Evolutionary conservation across 2,113 vertebrate species (phyloP), one percentile per base, ranked within the genome.

Genomic region (Coreoperca whiteheadi): DNA sequence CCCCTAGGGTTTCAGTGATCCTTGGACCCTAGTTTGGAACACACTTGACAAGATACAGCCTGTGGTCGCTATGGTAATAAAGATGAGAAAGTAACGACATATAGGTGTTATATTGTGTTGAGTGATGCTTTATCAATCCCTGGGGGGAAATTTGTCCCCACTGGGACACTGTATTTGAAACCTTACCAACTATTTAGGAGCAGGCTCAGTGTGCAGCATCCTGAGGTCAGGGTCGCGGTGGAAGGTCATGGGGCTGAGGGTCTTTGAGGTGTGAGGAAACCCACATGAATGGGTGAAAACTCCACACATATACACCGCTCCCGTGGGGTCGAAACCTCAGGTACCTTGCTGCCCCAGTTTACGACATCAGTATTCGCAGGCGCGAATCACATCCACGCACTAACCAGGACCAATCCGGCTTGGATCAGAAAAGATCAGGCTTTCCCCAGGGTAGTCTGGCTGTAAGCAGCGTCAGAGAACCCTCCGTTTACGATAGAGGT

Each of bases 401-500:
- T 30, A 56, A 34, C 53, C 60, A 53, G 20, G 6, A 9, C 2
- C 23, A 10, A 9, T 28, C 25, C 53, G 30, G 28, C 14, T 74
- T 9, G 48, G 23, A 65, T 66, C 37, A 53, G 28, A 46, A n/a
- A 39, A 48, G 28, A 61, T 56, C 37, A 14, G 69, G 6, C 50
- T 60, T 16, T 30, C 46, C 46, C 70, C 0, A 3, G 54, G 46
- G 69, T 54, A 54, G 30, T 60, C 69, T 71, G 59, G 0, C 67
- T 56, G 59, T 54, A 23, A 79, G 82, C 70, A 4, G 63, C 74
- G 84, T 91, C 89, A 83, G 51, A 81, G 82, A 28, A 43, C 9
- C 41, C 16, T 2, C 59, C 83, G 82, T 81, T 83, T 74, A 79
- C 83, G 87, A 1, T 14, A 25, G 82, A 80, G 81, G 84, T 90